phyloP scores from a whole-genome alignment of 2,888 invertebrate species.

The Hecatera dysodea region DNA sequence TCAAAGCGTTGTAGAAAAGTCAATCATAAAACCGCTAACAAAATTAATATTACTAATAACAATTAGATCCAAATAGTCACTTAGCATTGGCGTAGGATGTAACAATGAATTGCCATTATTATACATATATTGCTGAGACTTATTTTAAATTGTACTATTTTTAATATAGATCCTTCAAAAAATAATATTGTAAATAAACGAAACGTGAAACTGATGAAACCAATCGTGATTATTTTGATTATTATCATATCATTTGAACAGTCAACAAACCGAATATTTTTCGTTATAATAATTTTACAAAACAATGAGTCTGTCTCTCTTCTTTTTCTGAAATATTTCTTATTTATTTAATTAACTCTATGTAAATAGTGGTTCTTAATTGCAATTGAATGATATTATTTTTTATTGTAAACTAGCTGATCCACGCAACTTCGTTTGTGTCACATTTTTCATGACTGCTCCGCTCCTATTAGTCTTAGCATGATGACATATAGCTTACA shows the following conservation, averaged over 20 bases:
- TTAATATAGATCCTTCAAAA: background rate
- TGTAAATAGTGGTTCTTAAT: too few relatives aligned
- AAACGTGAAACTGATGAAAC: background rate
- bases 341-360: too few relatives aligned
- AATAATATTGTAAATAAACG: background rate
- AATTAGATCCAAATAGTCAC: background rate
- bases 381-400: too few relatives aligned
- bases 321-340: too few relatives aligned
- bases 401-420: too few relatives aligned
- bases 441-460: too few relatives aligned
- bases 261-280: too few relatives aligned
- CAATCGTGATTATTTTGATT: background rate
- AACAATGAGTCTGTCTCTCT: too few relatives aligned
- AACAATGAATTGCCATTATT: constrained; percentile 5
- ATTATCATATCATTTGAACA: background rate
- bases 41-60: constrained; percentile 4
- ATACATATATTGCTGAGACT: constrained; percentile 14
- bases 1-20: background rate
- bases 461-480: too few relatives aligned
- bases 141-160: background rate
- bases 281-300: background rate
- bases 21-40: background rate
- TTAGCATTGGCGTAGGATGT: constrained; percentile 14
- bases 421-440: too few relatives aligned
- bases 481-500: too few relatives aligned